Base-by-base conservation (phyloP, 2,797 vertebrate species). In the Sparus aurata region DNA sequence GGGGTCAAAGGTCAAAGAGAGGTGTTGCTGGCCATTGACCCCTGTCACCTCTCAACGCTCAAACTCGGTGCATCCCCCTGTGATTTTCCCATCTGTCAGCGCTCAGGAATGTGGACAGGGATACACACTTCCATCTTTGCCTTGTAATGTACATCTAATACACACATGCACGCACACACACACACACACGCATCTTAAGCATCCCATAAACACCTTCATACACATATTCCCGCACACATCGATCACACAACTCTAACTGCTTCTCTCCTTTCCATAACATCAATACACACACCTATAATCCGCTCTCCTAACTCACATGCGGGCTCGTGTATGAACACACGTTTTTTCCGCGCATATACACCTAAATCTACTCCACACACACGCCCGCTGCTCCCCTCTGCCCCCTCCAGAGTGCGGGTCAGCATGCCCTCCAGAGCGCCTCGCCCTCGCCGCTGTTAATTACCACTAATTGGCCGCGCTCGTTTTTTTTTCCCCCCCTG, bases 401-500 rank as follows among this genome's bases (percentile, higher is more conserved):
- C 86, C 87, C 86, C 89, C 86, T 66, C 76, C 79, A 62, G 78
- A 91, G 82, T 75, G 53, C 66, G 41, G 89, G 92, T 93, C 88
- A 86, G 83, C 79, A 76, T 90, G 93, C 91, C 91, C 92, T 94
- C 91, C 89, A 90, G 91, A 87, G 91, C 60, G 73, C 81, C 75
- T 89, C 80, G 74, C 91, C 89, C 90, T 93, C 92, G 76, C 85
- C 58, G 73, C 89, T 92, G 87, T 94, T 95, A 95, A 95, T 95
- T 95, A 95, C 92, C 86, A 83, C 91, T 95, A 95, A 95, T 95
- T 93, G 94, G 93, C 91, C 91, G 77, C 5, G 85, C 90, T 94
- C 87, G 49, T 84, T 91, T 88, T 83, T 84, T 81, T n/a, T n/a
- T 3, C 3, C 27, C 27, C 83, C 86, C 82, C 77, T 66, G 84